Evolutionary conservation across 2,113 vertebrate species (phyloP).

Genomic region (Sapajus apella): DNA sequence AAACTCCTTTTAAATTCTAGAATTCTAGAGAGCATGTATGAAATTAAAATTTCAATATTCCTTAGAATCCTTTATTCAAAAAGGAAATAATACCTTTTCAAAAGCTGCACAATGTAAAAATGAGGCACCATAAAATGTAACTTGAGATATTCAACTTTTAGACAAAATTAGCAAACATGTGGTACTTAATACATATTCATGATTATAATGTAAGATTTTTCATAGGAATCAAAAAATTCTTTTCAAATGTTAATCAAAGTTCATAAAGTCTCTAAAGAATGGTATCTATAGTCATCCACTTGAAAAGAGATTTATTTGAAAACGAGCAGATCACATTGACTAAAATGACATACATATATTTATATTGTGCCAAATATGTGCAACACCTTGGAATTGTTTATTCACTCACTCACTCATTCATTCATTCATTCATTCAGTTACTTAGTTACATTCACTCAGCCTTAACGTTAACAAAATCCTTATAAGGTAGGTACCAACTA

Average conservation of each 20-base stretch:
- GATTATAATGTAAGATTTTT: constrained; percentile 30
- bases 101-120: constrained; percentile 62
- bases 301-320: neutral
- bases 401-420: neutral
- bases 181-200: constrained; percentile 62
- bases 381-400: neutral
- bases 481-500: neutral
- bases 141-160: constrained; percentile 64
- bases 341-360: neutral
- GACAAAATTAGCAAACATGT: constrained; percentile 68
- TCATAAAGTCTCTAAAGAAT: neutral
- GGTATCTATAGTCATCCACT: neutral
- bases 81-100: constrained; percentile 80
- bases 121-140: constrained; percentile 58
- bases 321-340: neutral
- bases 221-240: neutral
- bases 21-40: constrained; percentile 61
- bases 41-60: constrained; percentile 62
- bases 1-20: constrained; percentile 71
- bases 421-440: neutral
- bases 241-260: constrained; percentile 58
- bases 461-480: neutral
- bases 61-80: constrained; percentile 62
- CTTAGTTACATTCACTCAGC: neutral
- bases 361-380: neutral